Base-by-base conservation (phyloP, 1,140 invertebrate species). In the Zaprionus vittiger region DNA sequence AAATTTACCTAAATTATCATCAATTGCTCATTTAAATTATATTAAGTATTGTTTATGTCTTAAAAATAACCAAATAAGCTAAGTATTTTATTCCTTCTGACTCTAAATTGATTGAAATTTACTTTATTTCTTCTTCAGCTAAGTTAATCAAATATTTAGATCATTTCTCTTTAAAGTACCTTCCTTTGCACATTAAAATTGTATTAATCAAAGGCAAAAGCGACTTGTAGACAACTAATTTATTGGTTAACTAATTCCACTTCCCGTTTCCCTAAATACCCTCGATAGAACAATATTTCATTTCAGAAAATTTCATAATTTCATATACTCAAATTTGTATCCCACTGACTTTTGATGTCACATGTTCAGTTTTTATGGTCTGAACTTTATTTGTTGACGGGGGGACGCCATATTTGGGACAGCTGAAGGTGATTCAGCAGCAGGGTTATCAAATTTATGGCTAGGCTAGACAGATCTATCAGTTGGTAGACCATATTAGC, bases 271-370 rank as follows among this genome's bases (percentile, higher is more conserved):
- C 15, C 44, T 41, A 55, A 34, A 37, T 60, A n/a, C 56, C 47
- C 68, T 61, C 59, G 20, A 38, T 11, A 11, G 37, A 54, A 62
- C 6, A n/a, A 61, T 63, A 49, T 57, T 70, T 57, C 67, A 31
- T 52, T 47, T 38, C 15, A 9, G 47, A 52, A 70, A 63, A 62
- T 69, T 41, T 47, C 31, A 63, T 28, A 26, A 57, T 28, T 57
- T 37, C 26, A 17, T 9, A 22, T n/a, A 41, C 5, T 6, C 41
- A 47, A 28, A 63, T 71, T 64, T 64, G 67, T 75, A 64, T 64
- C 73, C 67, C 73, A 71, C 60, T 64, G 73, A 71, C 54, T 71
- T 64, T 56, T 62, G 72, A 61, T 74, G 72, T 74, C 59, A 3
- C 37, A 26, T n/a, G 55, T 49, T 54, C 17, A 11, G 47, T 55